These are phyloP conservation scores for Pemphigus obesinymphae DNA, from an alignment of 1,140 invertebrate species.

Conservation along the genomic window DNA sequence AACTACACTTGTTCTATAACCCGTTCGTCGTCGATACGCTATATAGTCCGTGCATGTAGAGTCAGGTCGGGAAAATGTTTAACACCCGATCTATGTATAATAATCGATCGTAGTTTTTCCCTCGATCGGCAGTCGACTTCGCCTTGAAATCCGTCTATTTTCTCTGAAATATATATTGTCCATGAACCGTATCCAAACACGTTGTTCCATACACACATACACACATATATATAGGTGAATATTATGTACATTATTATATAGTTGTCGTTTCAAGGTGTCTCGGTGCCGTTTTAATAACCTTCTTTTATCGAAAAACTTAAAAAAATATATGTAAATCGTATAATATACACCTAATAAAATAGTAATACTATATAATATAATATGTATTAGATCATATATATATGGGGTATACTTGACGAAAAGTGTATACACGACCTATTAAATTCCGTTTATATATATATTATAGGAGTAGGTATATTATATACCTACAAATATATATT, in stretches of 20 bases:
- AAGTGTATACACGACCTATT: too few relatives aligned
- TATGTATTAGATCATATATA: background rate
- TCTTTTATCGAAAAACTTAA: background rate
- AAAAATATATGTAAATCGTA: too few relatives aligned
- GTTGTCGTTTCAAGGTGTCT: constrained; percentile 6
- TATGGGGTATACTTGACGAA: too few relatives aligned
- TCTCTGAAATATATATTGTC: constrained; percentile 2
- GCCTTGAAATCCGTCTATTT: constrained; percentile 7
- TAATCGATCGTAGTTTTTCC: background rate
- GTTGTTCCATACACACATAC: too few relatives aligned
- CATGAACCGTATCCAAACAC: background rate
- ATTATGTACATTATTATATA: background rate
- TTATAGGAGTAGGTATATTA: too few relatives aligned
- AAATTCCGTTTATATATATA: too few relatives aligned
- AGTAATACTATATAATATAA: too few relatives aligned
- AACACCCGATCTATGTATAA: background rate
- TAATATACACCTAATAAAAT: too few relatives aligned
- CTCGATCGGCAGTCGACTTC: background rate
- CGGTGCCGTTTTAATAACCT: background rate
- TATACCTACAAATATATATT: too few relatives aligned
- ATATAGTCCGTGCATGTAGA: background rate
- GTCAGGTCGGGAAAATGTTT: background rate
- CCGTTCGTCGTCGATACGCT: background rate
- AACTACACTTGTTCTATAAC: background rate
- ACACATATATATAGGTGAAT: constrained; percentile 24